A percentile compares a stretch with the other conserved stretches of the same genome.
Conservation (phyloP, 2,797 vertebrate genomes). For the Acrossocheilus wenchowensis region DNA sequence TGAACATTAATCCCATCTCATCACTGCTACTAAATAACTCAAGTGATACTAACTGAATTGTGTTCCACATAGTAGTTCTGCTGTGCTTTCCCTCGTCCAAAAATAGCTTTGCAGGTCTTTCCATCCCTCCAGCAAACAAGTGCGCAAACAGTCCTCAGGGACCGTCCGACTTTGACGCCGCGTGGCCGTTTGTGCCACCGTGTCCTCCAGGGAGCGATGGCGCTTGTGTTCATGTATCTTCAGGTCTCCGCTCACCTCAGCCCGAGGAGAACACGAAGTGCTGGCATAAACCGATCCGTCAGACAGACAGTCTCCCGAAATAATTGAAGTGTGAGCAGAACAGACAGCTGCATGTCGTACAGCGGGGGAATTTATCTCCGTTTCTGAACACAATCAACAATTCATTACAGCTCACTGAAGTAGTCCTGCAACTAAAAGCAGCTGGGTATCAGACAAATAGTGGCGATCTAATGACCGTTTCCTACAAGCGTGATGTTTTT, state of each 20-base stretch:
- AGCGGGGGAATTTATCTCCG: not conserved
- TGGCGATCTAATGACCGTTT: conserved; percentile 36
- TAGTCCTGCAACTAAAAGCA: not conserved
- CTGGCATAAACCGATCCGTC: conserved; percentile 20
- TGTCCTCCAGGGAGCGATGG: conserved; percentile 16
- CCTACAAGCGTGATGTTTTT: not conserved
- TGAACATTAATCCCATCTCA: not conserved
- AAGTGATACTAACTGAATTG: not conserved
- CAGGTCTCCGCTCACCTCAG: not conserved
- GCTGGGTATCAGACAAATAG: conserved; percentile 29
- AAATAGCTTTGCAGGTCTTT: conserved; percentile 69
- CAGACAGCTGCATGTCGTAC: not conserved
- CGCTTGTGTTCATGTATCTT: conserved; percentile 9
- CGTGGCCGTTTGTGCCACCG: conserved; percentile 24
- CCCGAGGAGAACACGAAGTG: not conserved
- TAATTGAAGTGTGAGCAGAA: conserved; percentile 24
- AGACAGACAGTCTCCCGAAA: not conserved
- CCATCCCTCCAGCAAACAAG: conserved; percentile 42
- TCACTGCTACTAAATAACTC: not conserved
- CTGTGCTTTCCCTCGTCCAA: conserved; percentile 52
- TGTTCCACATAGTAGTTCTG: conserved; percentile 17
- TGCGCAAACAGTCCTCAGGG: conserved; percentile 12
- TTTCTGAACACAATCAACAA: conserved; percentile 15
- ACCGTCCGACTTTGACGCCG: not conserved
- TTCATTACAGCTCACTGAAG: conserved; percentile 23